Evolutionary conservation across 2,888 invertebrate species (phyloP), one percentile per base, ranked within the genome.

Genomic region (Leistus spinibarbis): DNA sequence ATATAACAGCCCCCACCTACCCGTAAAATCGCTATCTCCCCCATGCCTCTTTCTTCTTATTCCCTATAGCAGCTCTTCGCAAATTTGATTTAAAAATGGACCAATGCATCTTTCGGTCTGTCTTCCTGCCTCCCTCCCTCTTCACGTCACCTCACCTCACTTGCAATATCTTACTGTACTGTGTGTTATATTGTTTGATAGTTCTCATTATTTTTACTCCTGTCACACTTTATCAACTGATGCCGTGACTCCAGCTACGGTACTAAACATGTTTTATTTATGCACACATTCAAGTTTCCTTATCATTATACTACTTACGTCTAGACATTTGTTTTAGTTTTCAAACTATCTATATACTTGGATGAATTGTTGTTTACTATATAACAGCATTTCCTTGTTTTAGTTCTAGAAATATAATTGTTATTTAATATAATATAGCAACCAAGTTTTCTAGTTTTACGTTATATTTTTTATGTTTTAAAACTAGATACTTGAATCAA

Each of bases 1-100:
- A 60, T 60, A 60, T 22, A 60, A 7, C 60, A 54, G 54, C 60
- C 60, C 13, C 9, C 4, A 10, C 60, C 10, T 13, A 16, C 13
- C 4, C 17, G 19, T 60, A 19, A 20, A 60, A 10, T 10, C 1
- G 19, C 60, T 19, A 17, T 60, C 60, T 19, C 16, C 17, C 57
- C 20, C 2, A 63, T 5, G 7, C 24, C 17, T 13, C 9, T 23
- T 64, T 10, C 7, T n/a, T 10, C 20, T 9, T 24, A 23, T 24
- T 23, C 22, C 22, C 64, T 64, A 24, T 9, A 23, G 40, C 40
- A 63, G 65, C 72, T 72, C 66, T 72, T 66, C 57, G 72, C 65
- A 72, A 72, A 72, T 72, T 72, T 72, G 72, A 72, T 72, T 72
- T 72, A 72, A 72, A 72, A 72, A 72, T 72, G 72, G 65, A 57